Base-by-base conservation (phyloP, 2,113 vertebrate genomes). In the Rhadina sibilatrix region DNA sequence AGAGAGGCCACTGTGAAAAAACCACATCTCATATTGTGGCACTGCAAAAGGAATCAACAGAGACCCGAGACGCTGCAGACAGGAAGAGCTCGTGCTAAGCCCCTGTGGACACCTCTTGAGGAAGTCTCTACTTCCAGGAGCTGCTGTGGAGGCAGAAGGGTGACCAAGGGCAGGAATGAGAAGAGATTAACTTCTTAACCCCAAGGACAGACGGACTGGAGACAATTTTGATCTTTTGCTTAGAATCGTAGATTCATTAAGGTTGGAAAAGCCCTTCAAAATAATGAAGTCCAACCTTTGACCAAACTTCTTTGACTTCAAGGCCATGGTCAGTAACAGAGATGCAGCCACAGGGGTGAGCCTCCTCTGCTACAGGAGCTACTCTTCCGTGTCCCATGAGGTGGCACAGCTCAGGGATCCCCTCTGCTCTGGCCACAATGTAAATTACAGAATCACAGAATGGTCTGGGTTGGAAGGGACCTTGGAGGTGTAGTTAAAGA, bases 381-480 rank as follows among this genome's bases (percentile, higher is more conserved):
- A 1, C 38, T 23, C 16, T 19, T 37, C 4, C 1, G 19, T 53
- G 59, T 61, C 31, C 31, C 15, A 0, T 10, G 35, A 31, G 23
- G 30, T 5, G 37, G 37, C 18, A n/a, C 35, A 60, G 63, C 38
- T 33, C 38, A 49, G 50, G 63, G 57, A 60, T 27, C 35, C 11
- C 50, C 27, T 25, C 28, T 11, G n/a, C 15, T 81, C 82, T 87
- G 57, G 44, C 38, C 44, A 30, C 44, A 8, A 4, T 20, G 47
- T 24, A 35, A 57, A 75, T 21, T 44, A 27, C 0, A 8, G 27
- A 37, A 22, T 22, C 49, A 25, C n/a, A 14, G 27, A 54, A 72
- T 18, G 63, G 10, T 17, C 68, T 35, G 47, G 27, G 57, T 21
- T 63, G 57, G n/a, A 54, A 54, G 23, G 44, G 27, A 54, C 17